A percentile compares a stretch with the other conserved stretches of the same genome.
phyloP scores from a whole-genome alignment of 2,797 vertebrate species.

The Halcyon badia region DNA sequence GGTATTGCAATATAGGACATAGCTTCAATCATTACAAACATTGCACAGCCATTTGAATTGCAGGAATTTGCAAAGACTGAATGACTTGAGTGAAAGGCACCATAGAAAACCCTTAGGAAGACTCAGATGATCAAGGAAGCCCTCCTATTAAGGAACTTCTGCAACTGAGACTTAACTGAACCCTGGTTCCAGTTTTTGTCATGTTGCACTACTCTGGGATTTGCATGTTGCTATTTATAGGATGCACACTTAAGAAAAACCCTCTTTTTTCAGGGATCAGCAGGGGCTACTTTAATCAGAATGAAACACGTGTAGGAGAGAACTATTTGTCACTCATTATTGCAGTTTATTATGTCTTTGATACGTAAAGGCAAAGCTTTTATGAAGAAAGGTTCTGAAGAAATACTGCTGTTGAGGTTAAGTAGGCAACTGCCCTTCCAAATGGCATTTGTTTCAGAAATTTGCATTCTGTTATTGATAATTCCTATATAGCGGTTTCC shows the following conservation, averaged over 20 bases:
- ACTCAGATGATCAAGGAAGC: not conserved
- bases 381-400: not conserved
- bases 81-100: not conserved
- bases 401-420: not conserved
- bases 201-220: not conserved
- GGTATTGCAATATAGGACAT: not conserved
- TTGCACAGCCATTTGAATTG: not conserved
- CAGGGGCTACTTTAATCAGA: conserved; percentile 15
- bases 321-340: not conserved
- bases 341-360: not conserved
- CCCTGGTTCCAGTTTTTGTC: not conserved
- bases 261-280: not conserved
- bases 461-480: not conserved
- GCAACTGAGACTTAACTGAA: not conserved
- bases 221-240: not conserved
- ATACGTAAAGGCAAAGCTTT: not conserved
- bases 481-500: not conserved
- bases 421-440: not conserved
- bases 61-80: not conserved
- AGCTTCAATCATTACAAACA: not conserved
- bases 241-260: not conserved
- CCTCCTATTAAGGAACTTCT: not conserved
- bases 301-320: not conserved
- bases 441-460: not conserved
- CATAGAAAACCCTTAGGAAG: not conserved